Base-by-base conservation (phyloP, 2,888 invertebrate genomes). In the Cynaeus angustus region DNA sequence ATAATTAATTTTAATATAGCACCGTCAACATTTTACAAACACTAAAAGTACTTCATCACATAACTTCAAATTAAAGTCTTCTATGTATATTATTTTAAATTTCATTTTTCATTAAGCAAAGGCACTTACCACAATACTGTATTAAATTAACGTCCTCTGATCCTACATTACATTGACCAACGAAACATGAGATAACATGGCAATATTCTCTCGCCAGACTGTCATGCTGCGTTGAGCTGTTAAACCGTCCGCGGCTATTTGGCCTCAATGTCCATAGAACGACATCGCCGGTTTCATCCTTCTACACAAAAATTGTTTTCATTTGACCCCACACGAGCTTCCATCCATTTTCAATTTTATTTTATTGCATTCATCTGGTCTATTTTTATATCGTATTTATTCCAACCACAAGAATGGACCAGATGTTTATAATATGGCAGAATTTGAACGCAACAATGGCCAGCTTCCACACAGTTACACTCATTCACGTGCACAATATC, bases 341-440 rank as follows among this genome's bases (percentile, higher is more conserved):
- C 58, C 62, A 65, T 65, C 62, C 68, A 62, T 71, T 74, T 74
- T 72, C 72, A 73, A 73, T 76, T 73, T 73, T 71, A 74, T 74
- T 74, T 71, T 68, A 74, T 70, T 74, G 50, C 53, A 14, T 68
- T 69, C 55, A 65, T 50, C 61, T 62, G 69, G 59, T 68, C 66
- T 72, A 71, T 72, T 74, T 74, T 73, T 74, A 65, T 65, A 45
- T 33, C 46, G 55, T 55, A 55, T 65, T 65, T 55, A 65, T 65
- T 65, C 45, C 16, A 21, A 43, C 55, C 65, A 38, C 53, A 53
- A 62, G 65, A 55, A 53, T 26, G 50, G 55, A 45, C 53, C 65
- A 65, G 65, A 65, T 65, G 65, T 53, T 46, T 65, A 55, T 45
- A 65, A 65, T 53, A 45, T 55, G 65, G n/a, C 33, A 55, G 21